Base-by-base conservation (phyloP, 2,888 invertebrate species). In the Argyra leucocephala region DNA sequence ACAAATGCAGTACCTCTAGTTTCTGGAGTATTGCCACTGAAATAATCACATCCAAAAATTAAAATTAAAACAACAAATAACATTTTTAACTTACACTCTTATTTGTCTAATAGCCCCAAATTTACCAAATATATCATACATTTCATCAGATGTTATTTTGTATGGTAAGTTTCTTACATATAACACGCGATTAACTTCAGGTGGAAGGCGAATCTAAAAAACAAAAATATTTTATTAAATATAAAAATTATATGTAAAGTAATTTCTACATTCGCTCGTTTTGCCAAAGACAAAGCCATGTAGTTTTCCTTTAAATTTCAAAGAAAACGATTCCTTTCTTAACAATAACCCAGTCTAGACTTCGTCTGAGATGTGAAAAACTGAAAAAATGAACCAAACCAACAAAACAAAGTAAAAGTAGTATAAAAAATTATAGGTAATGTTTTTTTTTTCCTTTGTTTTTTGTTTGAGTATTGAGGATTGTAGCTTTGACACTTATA, bases 51-150 rank as follows among this genome's bases (percentile, higher is more conserved):
- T 36, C 26, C 63, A 63, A 62, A n/a, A n/a, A n/a, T 63, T 64
- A 65, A 65, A 57, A 59, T 37, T 10, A 37, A 37, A 10, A 37
- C 3, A 18, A 48, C 48, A 9, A 18, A 48, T 18, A 18, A 48
- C 18, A 24, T 26, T 57, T 59, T 66, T 36, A 66, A 85, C 92
- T 88, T 85, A 95, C 95, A 97, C 93, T 81, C 99, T 83, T 68
- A 99, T 99, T 82, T 99, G 99, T 72, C 99, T 82, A 70, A 99
- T 98, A 3, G 99, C 98, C 72, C 99, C 99, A 82, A 98, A 99
- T 83, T 99, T 99, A 22, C 99, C 99, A 84, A 99, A 99, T 69
- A 99, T 99, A 81, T 99, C 99, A 77, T 99, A 99, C 98, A 99
- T 99, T 86, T 99, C 99, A 81, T 99, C 99, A 7, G 93, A 95